These are phyloP conservation scores for Spinus olivaceus DNA, from an alignment of 2,797 vertebrate species.

Conservation along the genomic window DNA sequence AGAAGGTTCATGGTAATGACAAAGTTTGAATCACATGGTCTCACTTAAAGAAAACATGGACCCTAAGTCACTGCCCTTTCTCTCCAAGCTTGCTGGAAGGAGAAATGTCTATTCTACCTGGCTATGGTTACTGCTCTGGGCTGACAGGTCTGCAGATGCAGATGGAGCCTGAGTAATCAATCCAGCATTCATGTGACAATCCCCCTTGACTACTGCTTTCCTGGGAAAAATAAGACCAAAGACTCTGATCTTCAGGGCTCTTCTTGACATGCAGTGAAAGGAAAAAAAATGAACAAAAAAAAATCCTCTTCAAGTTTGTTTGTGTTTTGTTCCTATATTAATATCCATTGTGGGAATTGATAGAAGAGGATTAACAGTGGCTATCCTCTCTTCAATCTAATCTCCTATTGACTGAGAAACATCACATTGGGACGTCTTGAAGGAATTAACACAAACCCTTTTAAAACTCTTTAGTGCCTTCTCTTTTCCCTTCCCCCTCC, in stretches of 20 bases:
- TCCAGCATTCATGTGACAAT: background rate
- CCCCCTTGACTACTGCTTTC: background rate
- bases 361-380: slow-evolving; percentile 52
- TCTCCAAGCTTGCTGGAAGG: background rate
- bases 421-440: slow-evolving; percentile 34
- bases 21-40: background rate
- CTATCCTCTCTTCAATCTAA: slow-evolving; percentile 63
- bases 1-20: background rate
- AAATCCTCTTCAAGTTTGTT: background rate
- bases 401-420: slow-evolving; percentile 71
- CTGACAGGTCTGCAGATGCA: background rate
- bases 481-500: background rate
- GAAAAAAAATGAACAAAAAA: background rate
- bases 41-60: background rate
- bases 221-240: background rate
- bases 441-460: slow-evolving; percentile 70
- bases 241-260: background rate
- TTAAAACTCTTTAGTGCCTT: slow-evolving; percentile 44
- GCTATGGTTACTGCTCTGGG: accelerated
- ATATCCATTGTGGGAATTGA: slow-evolving; percentile 52
- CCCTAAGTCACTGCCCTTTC: background rate
- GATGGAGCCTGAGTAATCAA: background rate
- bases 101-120: background rate
- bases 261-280: background rate
- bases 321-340: background rate